These are phyloP conservation scores for Abramis brama DNA, from an alignment of 2,113 vertebrate genomes.

Conservation along the genomic window DNA sequence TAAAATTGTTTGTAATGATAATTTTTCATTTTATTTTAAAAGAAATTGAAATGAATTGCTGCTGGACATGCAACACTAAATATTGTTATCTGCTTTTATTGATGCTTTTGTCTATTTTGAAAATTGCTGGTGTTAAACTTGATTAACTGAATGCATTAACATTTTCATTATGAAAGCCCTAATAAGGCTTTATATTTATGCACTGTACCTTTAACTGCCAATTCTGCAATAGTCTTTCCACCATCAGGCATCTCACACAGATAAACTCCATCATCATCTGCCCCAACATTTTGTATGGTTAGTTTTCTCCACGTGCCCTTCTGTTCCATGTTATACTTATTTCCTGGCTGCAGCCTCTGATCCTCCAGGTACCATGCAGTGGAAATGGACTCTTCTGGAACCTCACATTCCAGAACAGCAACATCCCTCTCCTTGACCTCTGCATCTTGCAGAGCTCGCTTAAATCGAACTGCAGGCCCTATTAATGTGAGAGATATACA, in stretches of 20 bases:
- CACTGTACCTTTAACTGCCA: slow-evolving; percentile 75
- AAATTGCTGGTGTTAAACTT: background rate
- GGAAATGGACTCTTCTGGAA: slow-evolving; percentile 83
- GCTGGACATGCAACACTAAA: background rate
- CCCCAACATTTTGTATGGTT: slow-evolving; percentile 84
- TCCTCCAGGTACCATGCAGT: slow-evolving; percentile 92
- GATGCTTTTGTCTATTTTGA: background rate
- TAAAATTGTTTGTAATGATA: background rate
- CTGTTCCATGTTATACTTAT: slow-evolving; percentile 90
- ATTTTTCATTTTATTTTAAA: background rate
- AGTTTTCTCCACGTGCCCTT: slow-evolving; percentile 81
- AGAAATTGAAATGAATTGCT: background rate
- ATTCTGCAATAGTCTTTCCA: slow-evolving; percentile 87
- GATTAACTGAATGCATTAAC: background rate
- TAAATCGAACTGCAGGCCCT: slow-evolving; percentile 86
- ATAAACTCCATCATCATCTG: slow-evolving; percentile 90
- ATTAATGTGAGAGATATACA: background rate
- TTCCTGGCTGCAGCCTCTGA: slow-evolving; percentile 84
- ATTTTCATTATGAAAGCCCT: background rate
- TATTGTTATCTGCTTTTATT: background rate
- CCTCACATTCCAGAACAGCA: slow-evolving; percentile 90
- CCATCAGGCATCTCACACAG: slow-evolving; percentile 93
- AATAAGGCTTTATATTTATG: background rate
- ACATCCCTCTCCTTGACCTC: slow-evolving; percentile 85
- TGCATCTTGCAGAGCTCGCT: slow-evolving; percentile 79